phyloP scores from a whole-genome alignment of 2,797 vertebrate genomes.

The Heteromormyrus szaboi region DNA sequence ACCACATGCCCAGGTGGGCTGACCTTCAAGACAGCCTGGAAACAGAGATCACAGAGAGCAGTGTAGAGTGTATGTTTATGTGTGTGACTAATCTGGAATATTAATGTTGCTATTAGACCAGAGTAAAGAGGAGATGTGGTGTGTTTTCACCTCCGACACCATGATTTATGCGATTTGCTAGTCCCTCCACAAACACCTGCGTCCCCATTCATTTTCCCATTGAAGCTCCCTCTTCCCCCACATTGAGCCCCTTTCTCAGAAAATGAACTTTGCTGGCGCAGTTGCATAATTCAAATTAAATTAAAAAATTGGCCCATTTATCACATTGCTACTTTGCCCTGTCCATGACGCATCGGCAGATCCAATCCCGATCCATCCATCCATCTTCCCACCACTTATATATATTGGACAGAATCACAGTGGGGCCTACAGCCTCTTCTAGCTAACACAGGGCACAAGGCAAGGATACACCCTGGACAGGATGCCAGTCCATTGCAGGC shows the following conservation, averaged over 20 bases:
- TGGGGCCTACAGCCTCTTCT: background rate
- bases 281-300: constrained; percentile 2
- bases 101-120: constrained; percentile 33
- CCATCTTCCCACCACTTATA: background rate
- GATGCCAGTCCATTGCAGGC: background rate
- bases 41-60: constrained; percentile 7
- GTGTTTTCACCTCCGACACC: constrained; percentile 38
- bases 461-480: background rate
- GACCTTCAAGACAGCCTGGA: background rate
- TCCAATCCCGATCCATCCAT: background rate
- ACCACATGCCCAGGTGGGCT: constrained; percentile 33
- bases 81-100: constrained; percentile 19
- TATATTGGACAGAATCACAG: background rate
- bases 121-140: constrained; percentile 14
- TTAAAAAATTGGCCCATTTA: background rate
- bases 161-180: constrained; percentile 52
- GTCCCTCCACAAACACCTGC: constrained; percentile 23
- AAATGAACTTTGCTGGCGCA: constrained; percentile 12
- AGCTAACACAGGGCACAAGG: background rate
- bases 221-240: constrained; percentile 11
- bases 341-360: background rate
- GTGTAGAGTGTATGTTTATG: constrained; percentile 1
- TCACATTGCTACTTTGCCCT: constrained; percentile 4
- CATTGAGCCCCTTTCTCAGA: constrained; percentile 19
- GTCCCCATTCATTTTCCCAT: constrained; percentile 38